A percentile compares a stretch with the other conserved stretches of the same genome.
Conservation (phyloP, 2,113 vertebrate genomes). For the Pterophyllum scalare region DNA sequence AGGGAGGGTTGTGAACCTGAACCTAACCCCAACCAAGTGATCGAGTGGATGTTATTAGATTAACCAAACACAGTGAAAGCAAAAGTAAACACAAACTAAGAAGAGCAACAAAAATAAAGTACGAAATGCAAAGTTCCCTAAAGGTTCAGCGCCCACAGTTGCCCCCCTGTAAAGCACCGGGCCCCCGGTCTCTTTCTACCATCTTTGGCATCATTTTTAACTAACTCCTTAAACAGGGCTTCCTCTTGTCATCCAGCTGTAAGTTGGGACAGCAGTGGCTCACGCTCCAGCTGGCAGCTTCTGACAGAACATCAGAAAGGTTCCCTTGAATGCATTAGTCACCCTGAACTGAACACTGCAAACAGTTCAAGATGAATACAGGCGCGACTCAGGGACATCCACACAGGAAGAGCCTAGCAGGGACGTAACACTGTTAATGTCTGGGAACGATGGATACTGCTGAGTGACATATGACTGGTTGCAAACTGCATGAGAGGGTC, state of each 20-base stretch:
- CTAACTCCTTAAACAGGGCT: no score
- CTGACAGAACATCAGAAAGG: background rate
- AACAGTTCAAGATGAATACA: background rate
- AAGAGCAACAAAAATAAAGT: no score
- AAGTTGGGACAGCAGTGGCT: background rate
- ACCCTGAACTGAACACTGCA: accelerated
- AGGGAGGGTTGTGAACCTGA: background rate
- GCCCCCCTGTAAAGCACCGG: no score
- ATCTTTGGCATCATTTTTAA: no score
- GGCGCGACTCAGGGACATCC: accelerated
- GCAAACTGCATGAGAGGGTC: background rate
- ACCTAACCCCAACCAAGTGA: background rate
- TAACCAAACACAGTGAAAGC: no score
- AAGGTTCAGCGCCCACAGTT: no score
- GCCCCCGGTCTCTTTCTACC: no score
- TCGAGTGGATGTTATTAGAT: background rate
- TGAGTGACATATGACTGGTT: background rate
- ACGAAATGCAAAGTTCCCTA: no score
- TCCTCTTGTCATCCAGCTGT: background rate
- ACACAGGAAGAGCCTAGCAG: background rate
- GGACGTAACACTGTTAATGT: background rate
- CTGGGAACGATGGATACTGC: background rate
- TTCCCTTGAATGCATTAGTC: background rate
- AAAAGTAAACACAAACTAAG: background rate
- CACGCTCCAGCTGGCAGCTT: background rate